phyloP scores from a whole-genome alignment of 1,140 invertebrate species.

The Ips typographus region DNA sequence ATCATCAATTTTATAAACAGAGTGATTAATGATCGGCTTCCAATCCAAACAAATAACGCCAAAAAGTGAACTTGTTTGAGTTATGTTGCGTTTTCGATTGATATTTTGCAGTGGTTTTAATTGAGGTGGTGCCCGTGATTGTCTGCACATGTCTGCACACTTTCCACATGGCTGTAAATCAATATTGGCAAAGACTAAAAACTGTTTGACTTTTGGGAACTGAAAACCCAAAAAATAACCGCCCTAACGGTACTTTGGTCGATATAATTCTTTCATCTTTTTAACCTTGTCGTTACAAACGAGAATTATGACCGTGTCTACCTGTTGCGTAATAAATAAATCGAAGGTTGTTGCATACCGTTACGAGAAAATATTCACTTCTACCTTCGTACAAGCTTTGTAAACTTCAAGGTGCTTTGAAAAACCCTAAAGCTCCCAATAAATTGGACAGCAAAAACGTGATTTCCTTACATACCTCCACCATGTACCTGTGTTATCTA shows the following conservation, averaged over 20 bases:
- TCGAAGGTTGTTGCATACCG: background rate
- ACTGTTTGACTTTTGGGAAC: too few relatives aligned
- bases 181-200: background rate
- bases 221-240: too few relatives aligned
- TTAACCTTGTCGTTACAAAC: too few relatives aligned
- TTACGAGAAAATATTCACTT: background rate
- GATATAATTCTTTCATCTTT: too few relatives aligned
- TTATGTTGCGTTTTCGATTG: slow-evolving; percentile 22
- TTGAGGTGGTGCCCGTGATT: background rate
- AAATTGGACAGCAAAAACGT: slow-evolving; percentile 15
- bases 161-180: slow-evolving; percentile 7
- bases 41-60: slow-evolving; percentile 31
- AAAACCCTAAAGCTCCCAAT: background rate
- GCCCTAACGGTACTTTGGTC: too few relatives aligned
- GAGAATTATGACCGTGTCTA: too few relatives aligned
- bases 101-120: slow-evolving; percentile 31
- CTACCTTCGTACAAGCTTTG: background rate
- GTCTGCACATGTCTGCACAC: background rate
- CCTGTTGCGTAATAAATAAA: background rate
- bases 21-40: slow-evolving; percentile 23
- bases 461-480: slow-evolving; percentile 20
- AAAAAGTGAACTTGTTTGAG: slow-evolving; percentile 30
- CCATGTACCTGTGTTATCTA: slow-evolving; percentile 15
- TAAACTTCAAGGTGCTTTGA: background rate
- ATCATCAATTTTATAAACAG: slow-evolving; percentile 34